Evolutionary conservation across 2,113 vertebrate species (phyloP), one percentile per base, ranked within the genome.

Genomic region (Mormoops blainvillei): DNA sequence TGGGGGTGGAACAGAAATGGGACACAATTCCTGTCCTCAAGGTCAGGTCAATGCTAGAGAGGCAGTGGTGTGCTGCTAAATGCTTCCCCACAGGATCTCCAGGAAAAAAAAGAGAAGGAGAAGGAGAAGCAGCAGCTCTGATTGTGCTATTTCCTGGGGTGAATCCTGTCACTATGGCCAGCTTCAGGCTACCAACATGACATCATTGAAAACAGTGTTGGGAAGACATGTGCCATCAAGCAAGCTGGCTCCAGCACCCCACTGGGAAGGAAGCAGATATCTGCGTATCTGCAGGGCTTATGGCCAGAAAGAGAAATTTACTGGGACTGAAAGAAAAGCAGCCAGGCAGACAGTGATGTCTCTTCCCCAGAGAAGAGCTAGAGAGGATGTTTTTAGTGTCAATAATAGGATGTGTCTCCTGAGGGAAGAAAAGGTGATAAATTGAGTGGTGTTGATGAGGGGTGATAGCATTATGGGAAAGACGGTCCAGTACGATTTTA

Each of bases 331-430:
- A 92, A 87, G 94, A 77, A 95, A 87, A 90, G 87, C 31, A 89
- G 71, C 83, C 86, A 88, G 88, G 58, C 58, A 94, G 50, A 87
- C 84, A 76, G 5, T 36, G 38, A 43, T 80, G 41, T 92, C 93
- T 87, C 87, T 88, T 92, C 86, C 18, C 91, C 82, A 68, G 77
- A 85, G 89, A 88, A 76, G 80, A 87, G 71, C 52, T 28, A 76
- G 54, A 93, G 85, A 73, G 86, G 71, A 31, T 63, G 68, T 61
- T 97, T 78, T 74, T 18, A 63, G 63, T 33, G 94, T 70, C 78
- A 63, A 61, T 84, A 89, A 87, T 80, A 76, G 82, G 38, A 77
- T 81, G 14, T 41, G 43, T 36, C 26, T 80, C n/a, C 26, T 15
- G 18, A 94, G 28, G 84, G 45, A 78, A 85, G 81, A 81, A 77